Percentiles rank a stretch among this genome's conserved stretches.
phyloP scores from a whole-genome alignment of 2,797 vertebrate genomes.

The Austrolebias charrua region DNA sequence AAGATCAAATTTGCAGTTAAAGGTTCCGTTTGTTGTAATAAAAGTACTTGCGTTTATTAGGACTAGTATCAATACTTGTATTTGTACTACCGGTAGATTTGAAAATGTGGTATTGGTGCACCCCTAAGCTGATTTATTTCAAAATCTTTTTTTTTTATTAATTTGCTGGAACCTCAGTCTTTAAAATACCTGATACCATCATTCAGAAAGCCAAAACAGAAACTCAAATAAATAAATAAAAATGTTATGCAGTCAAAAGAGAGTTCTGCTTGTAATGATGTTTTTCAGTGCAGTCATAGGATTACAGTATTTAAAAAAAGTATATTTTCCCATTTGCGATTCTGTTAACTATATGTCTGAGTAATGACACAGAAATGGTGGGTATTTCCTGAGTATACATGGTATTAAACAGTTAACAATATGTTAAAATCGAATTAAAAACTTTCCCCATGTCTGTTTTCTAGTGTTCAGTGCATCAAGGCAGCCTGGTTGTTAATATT shows the following conservation, averaged over 20 bases:
- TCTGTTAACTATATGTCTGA: conserved; percentile 31
- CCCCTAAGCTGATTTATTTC: conserved; percentile 2
- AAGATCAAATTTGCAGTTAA: too few species aligned
- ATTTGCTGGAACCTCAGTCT: conserved; percentile 4
- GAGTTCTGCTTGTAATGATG: conserved; percentile 15
- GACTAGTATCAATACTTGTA: too few species aligned
- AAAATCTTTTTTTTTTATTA: conserved; percentile 3
- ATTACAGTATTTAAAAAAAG: conserved; percentile 36
- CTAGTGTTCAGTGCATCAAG: conserved; percentile 43
- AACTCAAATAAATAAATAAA: conserved; percentile 25
- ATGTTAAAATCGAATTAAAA: conserved; percentile 17
- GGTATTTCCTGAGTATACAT: conserved; percentile 7
- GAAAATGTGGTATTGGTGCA: too few species aligned
- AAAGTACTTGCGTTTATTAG: too few species aligned
- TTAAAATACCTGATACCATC: conserved; percentile 20
- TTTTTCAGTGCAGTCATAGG: conserved; percentile 41
- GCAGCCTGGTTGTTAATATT: conserved; percentile 26
- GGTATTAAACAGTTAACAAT: background rate
- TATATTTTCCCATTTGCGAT: conserved; percentile 39
- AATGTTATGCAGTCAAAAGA: conserved; percentile 37
- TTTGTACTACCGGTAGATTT: too few species aligned
- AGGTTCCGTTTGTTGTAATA: too few species aligned
- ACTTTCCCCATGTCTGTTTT: conserved; percentile 41
- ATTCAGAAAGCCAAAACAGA: conserved; percentile 15
- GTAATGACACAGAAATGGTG: conserved; percentile 41